Evolutionary conservation across 2,797 vertebrate species (phyloP).

Genomic region (Aeoliscus strigatus): DNA sequence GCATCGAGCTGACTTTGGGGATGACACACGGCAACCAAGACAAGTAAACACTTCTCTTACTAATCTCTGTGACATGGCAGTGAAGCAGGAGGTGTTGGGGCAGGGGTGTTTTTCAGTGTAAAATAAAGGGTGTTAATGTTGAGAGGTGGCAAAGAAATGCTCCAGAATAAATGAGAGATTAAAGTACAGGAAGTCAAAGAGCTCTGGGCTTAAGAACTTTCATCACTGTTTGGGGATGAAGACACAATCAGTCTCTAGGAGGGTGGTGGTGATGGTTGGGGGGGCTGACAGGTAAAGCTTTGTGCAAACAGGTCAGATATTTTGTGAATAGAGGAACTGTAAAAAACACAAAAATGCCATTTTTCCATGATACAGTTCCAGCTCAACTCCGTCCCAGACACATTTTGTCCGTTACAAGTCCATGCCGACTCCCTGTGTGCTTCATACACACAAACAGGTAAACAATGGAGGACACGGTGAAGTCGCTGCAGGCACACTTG

Average conservation of each 20-base stretch:
- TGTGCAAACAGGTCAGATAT: conserved; percentile 42
- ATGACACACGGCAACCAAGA: conserved; percentile 52
- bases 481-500: too few species aligned
- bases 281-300: conserved; percentile 36
- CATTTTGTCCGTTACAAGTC: conserved; percentile 21
- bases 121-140: conserved; percentile 23
- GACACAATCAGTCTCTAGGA: conserved; percentile 46
- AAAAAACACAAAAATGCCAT: conserved; percentile 2
- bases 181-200: conserved; percentile 33
- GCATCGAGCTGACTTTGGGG: conserved; percentile 39
- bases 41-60: conserved; percentile 47
- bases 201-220: conserved; percentile 35
- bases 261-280: too few species aligned
- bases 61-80: conserved; percentile 49
- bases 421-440: too few species aligned
- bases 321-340: conserved; percentile 20
- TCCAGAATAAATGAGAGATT: conserved; percentile 43
- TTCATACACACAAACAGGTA: too few species aligned
- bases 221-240: conserved; percentile 33
- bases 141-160: conserved; percentile 31
- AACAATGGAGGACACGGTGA: too few species aligned
- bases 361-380: conserved; percentile 19
- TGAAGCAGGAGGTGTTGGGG: conserved; percentile 13
- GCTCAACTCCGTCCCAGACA: conserved; percentile 15
- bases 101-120: conserved; percentile 15